Evolutionary conservation across 1,140 invertebrate genomes (phyloP).

Genomic region (Propsilocerus akamusi): DNA sequence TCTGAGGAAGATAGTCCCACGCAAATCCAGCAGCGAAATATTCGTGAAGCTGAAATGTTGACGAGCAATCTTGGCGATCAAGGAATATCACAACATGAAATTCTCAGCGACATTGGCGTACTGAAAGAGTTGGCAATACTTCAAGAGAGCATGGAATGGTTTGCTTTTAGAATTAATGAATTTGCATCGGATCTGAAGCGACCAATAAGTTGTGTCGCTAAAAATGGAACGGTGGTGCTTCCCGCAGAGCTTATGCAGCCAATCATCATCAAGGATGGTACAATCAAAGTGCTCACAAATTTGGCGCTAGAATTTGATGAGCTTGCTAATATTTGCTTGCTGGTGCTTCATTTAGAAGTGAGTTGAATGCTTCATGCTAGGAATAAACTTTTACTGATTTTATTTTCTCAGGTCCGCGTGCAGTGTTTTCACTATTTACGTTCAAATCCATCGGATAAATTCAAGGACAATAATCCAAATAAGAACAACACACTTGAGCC

Average conservation of each 20-base stretch:
- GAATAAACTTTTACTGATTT: conserved; percentile 3
- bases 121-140: conserved; percentile 69
- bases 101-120: conserved; percentile 55
- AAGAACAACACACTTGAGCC: conserved; percentile 43
- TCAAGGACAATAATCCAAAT: conserved; percentile 13
- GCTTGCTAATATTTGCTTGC: conserved; percentile 72
- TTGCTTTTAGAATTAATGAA: conserved; percentile 32
- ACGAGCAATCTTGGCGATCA: conserved; percentile 74
- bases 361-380: conserved; percentile 8
- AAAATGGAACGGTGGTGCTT: conserved; percentile 14
- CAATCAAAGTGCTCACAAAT: conserved; percentile 28
- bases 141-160: conserved; percentile 82
- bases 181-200: conserved; percentile 30
- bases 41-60: conserved; percentile 80
- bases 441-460: conserved; percentile 20
- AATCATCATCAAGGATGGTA: conserved; percentile 20
- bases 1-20: conserved; percentile 50
- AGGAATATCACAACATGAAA: conserved; percentile 66
- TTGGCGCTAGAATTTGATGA: conserved; percentile 71
- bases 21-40: conserved; percentile 60
- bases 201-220: conserved; percentile 12
- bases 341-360: conserved; percentile 82
- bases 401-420: conserved; percentile 44
- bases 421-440: conserved; percentile 86
- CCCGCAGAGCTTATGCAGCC: conserved; percentile 13